Evolutionary conservation across 53 echinoderm and acorn worm genomes (phyloP).

Genomic region (Arbacia lixula): DNA sequence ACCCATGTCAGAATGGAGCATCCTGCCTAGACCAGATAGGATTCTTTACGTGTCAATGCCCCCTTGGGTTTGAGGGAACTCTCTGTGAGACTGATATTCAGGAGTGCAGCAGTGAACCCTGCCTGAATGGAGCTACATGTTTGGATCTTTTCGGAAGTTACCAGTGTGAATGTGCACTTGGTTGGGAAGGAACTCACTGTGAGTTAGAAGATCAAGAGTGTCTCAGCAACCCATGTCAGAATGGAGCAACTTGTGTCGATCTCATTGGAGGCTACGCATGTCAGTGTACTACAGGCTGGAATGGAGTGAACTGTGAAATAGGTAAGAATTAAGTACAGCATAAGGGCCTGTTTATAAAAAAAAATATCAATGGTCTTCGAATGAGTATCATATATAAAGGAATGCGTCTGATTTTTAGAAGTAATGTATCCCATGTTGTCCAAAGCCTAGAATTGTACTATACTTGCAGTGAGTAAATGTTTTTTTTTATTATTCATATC

Average conservation of each 20-base stretch:
- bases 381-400: no score
- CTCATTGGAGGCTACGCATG: constrained; percentile 50
- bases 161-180: constrained; percentile 59
- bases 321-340: constrained; percentile 49
- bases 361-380: no score
- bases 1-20: constrained; percentile 71
- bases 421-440: no score
- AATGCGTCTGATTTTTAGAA: no score
- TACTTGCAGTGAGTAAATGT: no score
- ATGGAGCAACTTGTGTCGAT: constrained; percentile 65
- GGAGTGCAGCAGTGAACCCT: constrained; percentile 63
- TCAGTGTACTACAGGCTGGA: constrained; percentile 52
- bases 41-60: constrained; percentile 37
- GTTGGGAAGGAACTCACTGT: constrained; percentile 62
- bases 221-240: constrained; percentile 57
- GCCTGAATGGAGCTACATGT: constrained; percentile 69
- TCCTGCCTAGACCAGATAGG: constrained; percentile 57
- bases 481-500: no score
- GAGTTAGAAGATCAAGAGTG: constrained; percentile 52
- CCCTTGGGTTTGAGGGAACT: constrained; percentile 34
- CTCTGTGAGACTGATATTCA: constrained; percentile 41
- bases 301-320: constrained; percentile 60
- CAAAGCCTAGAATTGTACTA: no score
- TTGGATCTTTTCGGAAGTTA: constrained; percentile 62
- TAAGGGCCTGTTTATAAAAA: no score